Conservation (phyloP, 1,140 invertebrate genomes). For the Oscheius sp. region DNA sequence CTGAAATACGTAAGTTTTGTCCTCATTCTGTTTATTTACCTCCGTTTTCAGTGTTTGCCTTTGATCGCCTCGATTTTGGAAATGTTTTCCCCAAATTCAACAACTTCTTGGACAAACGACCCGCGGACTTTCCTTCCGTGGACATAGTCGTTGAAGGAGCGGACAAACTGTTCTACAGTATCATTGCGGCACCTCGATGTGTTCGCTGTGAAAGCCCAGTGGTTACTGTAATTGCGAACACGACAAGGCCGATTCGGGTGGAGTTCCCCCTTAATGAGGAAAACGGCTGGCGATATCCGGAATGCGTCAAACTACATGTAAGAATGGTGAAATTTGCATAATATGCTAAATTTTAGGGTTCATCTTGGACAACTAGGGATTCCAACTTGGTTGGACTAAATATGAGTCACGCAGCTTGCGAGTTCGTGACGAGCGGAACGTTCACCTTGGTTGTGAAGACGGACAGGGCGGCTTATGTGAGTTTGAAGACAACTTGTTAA, state of each 20-base stretch:
- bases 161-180: constrained; percentile 31
- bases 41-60: constrained; percentile 42
- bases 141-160: neutral
- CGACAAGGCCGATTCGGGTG: constrained; percentile 40
- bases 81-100: constrained; percentile 43
- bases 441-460: constrained; percentile 42
- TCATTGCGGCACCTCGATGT: constrained; percentile 26
- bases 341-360: constrained; percentile 1
- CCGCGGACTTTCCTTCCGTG: constrained; percentile 21
- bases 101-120: constrained; percentile 35
- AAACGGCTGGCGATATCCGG: constrained; percentile 48
- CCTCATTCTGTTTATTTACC: neutral
- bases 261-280: constrained; percentile 39
- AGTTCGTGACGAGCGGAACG: constrained; percentile 40
- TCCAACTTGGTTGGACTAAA: constrained; percentile 48
- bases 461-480: constrained; percentile 40
- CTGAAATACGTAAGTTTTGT: constrained; percentile 34
- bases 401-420: constrained; percentile 46
- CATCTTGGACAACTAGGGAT: constrained; percentile 11
- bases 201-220: constrained; percentile 36
- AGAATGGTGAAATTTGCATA: constrained; percentile 1
- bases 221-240: constrained; percentile 28
- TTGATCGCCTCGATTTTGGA: constrained; percentile 40
- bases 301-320: constrained; percentile 44
- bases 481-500: constrained; percentile 15